phyloP scores from a whole-genome alignment of 2,888 invertebrate species.

The Hyposoter didymator region DNA sequence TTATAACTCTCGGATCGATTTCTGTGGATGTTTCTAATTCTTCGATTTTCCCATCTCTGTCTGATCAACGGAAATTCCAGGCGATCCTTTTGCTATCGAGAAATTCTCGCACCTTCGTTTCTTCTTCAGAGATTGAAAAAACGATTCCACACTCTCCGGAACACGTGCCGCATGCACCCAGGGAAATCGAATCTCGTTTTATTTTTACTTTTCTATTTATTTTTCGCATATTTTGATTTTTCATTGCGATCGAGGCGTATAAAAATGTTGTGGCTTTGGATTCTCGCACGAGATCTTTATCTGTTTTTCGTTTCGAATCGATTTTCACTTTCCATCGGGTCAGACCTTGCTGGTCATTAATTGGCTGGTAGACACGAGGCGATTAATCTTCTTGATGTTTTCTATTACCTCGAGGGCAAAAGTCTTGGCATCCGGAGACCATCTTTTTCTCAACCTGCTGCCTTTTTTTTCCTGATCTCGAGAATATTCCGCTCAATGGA shows the following conservation, averaged over 20 bases:
- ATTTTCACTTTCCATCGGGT: conserved; percentile 58
- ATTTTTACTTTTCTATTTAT: background rate
- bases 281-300: conserved; percentile 26
- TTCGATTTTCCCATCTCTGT: conserved; percentile 34
- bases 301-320: conserved; percentile 20
- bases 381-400: conserved; percentile 60
- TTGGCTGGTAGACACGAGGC: conserved; percentile 55
- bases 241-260: background rate
- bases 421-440: conserved; percentile 2
- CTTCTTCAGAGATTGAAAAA: conserved; percentile 45
- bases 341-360: conserved; percentile 53
- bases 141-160: conserved; percentile 46
- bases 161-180: conserved; percentile 13
- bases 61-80: conserved; percentile 57
- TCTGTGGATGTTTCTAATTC: conserved; percentile 23
- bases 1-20: conserved; percentile 44
- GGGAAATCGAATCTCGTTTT: background rate
- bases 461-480: background rate
- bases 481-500: conserved; percentile 17
- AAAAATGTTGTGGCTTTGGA: background rate
- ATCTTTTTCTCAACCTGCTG: conserved; percentile 12
- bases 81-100: conserved; percentile 40
- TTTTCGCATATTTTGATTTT: background rate
- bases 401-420: conserved; percentile 38
- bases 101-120: conserved; percentile 30